Conservation (phyloP, 2,797 vertebrate genomes). For the Pseudomugil gertrudae region DNA sequence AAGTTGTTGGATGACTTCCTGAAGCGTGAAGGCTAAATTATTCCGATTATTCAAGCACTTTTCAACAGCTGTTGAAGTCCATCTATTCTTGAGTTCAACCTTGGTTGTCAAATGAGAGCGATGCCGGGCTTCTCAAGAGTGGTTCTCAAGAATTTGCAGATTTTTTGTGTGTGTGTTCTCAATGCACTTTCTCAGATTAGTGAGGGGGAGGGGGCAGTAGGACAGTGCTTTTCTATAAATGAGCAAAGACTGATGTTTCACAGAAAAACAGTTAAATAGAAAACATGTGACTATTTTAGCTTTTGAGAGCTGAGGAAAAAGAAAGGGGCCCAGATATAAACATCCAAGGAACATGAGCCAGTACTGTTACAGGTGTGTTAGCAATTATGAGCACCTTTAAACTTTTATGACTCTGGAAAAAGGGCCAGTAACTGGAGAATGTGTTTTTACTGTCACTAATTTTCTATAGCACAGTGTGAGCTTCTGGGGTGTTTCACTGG, state of each 20-base stretch:
- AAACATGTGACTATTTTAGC: slow-evolving; percentile 73
- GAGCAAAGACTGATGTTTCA: slow-evolving; percentile 44
- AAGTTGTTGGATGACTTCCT: slow-evolving; percentile 30
- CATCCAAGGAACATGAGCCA: slow-evolving; percentile 73
- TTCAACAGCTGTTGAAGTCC: slow-evolving; percentile 52
- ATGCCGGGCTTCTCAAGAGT: slow-evolving; percentile 43
- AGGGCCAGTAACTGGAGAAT: slow-evolving; percentile 74
- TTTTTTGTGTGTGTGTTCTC: background rate
- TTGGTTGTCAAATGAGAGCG: slow-evolving; percentile 46
- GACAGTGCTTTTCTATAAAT: slow-evolving; percentile 52
- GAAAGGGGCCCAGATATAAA: slow-evolving; percentile 74
- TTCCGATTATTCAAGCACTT: slow-evolving; percentile 33
- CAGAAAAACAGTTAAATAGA: slow-evolving; percentile 71
- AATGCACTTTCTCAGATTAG: no score
- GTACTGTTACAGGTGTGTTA: slow-evolving; percentile 83
- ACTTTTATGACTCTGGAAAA: slow-evolving; percentile 76
- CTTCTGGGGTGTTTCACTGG: slow-evolving; percentile 57
- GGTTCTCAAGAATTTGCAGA: slow-evolving; percentile 20
- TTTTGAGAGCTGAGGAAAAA: slow-evolving; percentile 57
- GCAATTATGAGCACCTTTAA: slow-evolving; percentile 82
- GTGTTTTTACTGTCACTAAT: slow-evolving; percentile 73
- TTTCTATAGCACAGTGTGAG: slow-evolving; percentile 57
- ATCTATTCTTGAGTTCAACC: slow-evolving; percentile 51
- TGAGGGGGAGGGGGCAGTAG: background rate
- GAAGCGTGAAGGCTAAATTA: slow-evolving; percentile 42